Evolutionary conservation across 2,888 invertebrate species (phyloP), one percentile per base, ranked within the genome.

Genomic region (Monoplex corrugatus): DNA sequence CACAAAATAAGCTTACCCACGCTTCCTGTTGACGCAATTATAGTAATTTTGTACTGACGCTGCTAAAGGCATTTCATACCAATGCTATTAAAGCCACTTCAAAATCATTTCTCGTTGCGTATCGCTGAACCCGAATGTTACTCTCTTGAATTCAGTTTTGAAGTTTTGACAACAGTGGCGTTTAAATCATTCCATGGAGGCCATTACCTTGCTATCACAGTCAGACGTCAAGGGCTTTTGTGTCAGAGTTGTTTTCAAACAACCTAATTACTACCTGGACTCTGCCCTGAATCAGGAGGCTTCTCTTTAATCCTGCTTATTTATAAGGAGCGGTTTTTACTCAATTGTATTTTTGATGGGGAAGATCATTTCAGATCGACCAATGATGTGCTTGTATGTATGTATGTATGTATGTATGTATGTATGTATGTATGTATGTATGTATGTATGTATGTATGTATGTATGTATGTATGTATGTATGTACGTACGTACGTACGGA

Each of bases 51-150:
- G n/a, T n/a, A n/a, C n/a, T n/a, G n/a, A n/a, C n/a, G n/a, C n/a
- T n/a, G n/a, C n/a, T n/a, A n/a, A n/a, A n/a, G n/a, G n/a, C 28
- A n/a, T 23, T 68, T 23, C 68, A 68, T 3, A 5, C 5, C 28
- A n/a, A 68, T n/a, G 68, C 68, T 68, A 68, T 68, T 68, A 68
- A 68, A 68, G 28, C 68, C 68, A 68, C 8, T 68, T 68, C n/a
- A n/a, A 5, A 28, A 23, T 57, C 57, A 57, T 57, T 57, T 16
- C 57, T 10, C 19, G 50, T 50, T 13, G 50, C 19, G 16, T 57
- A 57, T 28, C 57, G 28, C 57, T 57, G 57, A 57, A 57, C 57
- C 10, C 28, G 2, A 57, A 16, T 5, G 57, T 16, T 23, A 28
- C 10, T n/a, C n/a, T 10, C 16, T 28, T 57, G 57, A 28, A 16